Conservation (phyloP, 2,888 invertebrate species). For the Parnassius apollo region DNA sequence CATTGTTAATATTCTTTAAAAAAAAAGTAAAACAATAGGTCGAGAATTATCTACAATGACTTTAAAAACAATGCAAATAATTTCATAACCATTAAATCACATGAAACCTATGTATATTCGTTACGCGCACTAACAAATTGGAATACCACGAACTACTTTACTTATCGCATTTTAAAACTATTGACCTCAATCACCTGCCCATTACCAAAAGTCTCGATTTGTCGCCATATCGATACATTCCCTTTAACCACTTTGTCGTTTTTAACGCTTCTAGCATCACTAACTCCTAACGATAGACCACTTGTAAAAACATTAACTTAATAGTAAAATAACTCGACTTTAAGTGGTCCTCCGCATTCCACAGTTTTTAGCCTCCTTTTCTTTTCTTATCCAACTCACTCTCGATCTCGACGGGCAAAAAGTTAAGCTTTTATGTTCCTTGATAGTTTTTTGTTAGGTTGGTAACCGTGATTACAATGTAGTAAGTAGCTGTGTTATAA, state of each 20-base stretch:
- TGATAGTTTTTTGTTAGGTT: constrained; percentile 17
- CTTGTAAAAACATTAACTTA: constrained; percentile 26
- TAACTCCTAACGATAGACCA: constrained; percentile 7
- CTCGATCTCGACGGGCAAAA: constrained; percentile 26
- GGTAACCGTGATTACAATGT: neutral
- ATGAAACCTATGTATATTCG: no score
- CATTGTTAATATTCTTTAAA: no score
- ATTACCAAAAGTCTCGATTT: neutral
- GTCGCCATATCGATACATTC: constrained; percentile 9
- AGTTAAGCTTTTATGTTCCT: constrained; percentile 19
- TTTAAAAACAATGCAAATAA: no score
- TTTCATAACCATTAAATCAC: no score
- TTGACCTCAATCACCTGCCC: constrained; percentile 11
- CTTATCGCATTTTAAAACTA: constrained; percentile 3
- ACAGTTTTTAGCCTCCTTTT: constrained; percentile 18
- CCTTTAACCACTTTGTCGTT: constrained; percentile 1
- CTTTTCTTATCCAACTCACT: constrained; percentile 23
- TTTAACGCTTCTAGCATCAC: constrained; percentile 15
- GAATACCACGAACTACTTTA: neutral
- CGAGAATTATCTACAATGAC: no score
- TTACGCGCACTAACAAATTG: constrained; percentile 21
- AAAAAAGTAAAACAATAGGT: no score
- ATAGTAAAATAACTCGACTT: constrained; percentile 28
- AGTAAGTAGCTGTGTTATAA: constrained; percentile 1
- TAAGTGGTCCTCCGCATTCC: constrained; percentile 32